These are phyloP conservation scores for Caenorhabditis latens DNA, from an alignment of 1,140 invertebrate species.

Conservation along the genomic window DNA sequence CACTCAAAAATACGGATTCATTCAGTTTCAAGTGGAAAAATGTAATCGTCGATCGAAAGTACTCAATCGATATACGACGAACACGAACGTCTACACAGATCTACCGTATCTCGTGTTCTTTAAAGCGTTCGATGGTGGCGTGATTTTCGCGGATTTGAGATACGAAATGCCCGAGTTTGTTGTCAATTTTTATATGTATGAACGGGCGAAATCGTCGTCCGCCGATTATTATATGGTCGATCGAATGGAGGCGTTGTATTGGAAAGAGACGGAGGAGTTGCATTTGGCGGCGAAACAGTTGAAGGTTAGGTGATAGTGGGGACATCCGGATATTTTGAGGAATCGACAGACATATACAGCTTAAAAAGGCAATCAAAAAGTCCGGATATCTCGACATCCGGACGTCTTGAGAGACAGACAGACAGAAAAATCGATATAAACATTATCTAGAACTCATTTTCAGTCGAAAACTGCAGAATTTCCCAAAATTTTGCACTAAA, in stretches of 20 bases:
- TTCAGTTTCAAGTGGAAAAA: slow-evolving; percentile 35
- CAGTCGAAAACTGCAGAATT: too few relatives aligned
- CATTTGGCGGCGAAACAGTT: slow-evolving; percentile 1
- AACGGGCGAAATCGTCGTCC: slow-evolving; percentile 17
- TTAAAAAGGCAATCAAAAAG: too few relatives aligned
- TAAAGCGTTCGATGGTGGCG: slow-evolving; percentile 21
- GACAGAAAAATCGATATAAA: too few relatives aligned
- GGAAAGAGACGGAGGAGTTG: slow-evolving; percentile 25
- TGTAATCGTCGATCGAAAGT: slow-evolving; percentile 28
- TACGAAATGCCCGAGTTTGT: slow-evolving; percentile 39
- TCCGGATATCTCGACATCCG: too few relatives aligned
- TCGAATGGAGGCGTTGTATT: slow-evolving; percentile 49
- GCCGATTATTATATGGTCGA: slow-evolving; percentile 41
- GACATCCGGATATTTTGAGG: background rate
- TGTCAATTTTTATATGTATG: slow-evolving; percentile 26
- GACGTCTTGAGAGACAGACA: too few relatives aligned
- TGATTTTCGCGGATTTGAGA: slow-evolving; percentile 22
- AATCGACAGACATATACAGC: too few relatives aligned
- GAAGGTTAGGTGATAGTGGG: slow-evolving; percentile 1
- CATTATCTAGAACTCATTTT: too few relatives aligned
- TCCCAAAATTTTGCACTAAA: too few relatives aligned
- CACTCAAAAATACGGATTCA: slow-evolving; percentile 6
- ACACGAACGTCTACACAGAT: background rate
- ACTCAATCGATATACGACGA: slow-evolving; percentile 30
- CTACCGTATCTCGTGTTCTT: slow-evolving; percentile 46